Percentiles rank a stretch among this genome's conserved stretches.
These are phyloP conservation scores for Papilio glaucus DNA, from an alignment of 1,140 invertebrate species.

Conservation along the genomic window DNA sequence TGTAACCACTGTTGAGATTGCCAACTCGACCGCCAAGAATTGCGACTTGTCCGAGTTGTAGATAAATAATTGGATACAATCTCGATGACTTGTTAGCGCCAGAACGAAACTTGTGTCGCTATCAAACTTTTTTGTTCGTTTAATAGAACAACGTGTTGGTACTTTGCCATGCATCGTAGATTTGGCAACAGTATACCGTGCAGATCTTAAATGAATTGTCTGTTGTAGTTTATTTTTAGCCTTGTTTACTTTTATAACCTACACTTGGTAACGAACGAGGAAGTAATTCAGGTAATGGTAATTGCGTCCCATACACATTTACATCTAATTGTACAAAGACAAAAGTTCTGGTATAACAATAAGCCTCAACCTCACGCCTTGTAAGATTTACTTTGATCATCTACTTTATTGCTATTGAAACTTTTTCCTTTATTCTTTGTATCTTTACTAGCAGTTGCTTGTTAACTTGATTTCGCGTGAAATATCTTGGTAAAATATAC, in stretches of 20 bases:
- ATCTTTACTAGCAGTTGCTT: too few species aligned
- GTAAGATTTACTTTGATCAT: too few species aligned
- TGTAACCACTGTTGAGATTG: background rate
- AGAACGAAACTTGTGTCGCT: background rate
- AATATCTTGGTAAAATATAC: too few species aligned
- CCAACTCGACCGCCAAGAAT: background rate
- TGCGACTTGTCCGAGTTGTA: background rate
- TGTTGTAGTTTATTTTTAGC: background rate
- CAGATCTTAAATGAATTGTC: background rate
- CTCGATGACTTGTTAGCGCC: background rate
- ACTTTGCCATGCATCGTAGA: background rate
- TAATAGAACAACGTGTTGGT: slow-evolving; percentile 5
- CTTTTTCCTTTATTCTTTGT: too few species aligned
- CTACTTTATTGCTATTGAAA: too few species aligned
- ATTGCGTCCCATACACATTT: background rate
- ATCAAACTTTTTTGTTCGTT: background rate
- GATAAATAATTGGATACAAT: background rate
- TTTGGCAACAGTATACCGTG: background rate
- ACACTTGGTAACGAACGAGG: slow-evolving; percentile 3
- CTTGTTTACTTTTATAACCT: slow-evolving; percentile 6
- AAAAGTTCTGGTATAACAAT: background rate
- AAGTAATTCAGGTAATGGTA: background rate
- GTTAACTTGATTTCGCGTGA: too few species aligned
- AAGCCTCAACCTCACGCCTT: too few species aligned
- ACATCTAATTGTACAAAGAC: background rate